A percentile compares a stretch with the other conserved stretches of the same genome.
phyloP scores from a whole-genome alignment of 2,113 vertebrate genomes.

The Labrus mixtus region DNA sequence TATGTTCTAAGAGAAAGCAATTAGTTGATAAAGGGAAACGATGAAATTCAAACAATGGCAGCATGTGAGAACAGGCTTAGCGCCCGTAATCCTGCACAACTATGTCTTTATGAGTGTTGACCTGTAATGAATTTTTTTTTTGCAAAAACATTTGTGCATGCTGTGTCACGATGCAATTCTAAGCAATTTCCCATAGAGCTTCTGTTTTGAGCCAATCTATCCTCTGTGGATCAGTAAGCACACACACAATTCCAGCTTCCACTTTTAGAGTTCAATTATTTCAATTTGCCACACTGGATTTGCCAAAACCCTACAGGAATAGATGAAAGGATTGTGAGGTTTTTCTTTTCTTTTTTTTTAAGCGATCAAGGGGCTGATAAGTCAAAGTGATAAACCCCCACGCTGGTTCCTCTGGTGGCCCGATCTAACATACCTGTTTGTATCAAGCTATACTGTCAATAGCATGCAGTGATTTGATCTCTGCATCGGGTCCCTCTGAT shows the following conservation, averaged over 20 bases:
- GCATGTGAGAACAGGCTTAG: background rate
- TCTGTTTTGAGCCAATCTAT: background rate
- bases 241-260: background rate
- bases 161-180: background rate
- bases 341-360: slow-evolving; percentile 24
- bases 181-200: background rate
- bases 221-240: background rate
- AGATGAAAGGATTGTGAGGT: slow-evolving; percentile 28
- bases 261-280: slow-evolving; percentile 38
- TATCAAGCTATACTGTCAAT: slow-evolving; percentile 75
- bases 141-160: background rate
- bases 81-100: background rate
- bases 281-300: slow-evolving; percentile 31
- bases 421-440: slow-evolving; percentile 72
- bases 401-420: slow-evolving; percentile 48
- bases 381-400: slow-evolving; percentile 64
- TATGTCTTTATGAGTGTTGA: background rate
- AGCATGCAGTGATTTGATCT: slow-evolving; percentile 76
- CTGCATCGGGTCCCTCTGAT: slow-evolving; percentile 74
- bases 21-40: background rate
- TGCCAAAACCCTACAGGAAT: slow-evolving; percentile 24
- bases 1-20: background rate
- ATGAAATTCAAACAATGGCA: background rate
- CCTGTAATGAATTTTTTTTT: background rate
- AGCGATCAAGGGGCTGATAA: slow-evolving; percentile 65